Conservation (phyloP, 2,113 vertebrate genomes). For the Loxodonta africana region DNA sequence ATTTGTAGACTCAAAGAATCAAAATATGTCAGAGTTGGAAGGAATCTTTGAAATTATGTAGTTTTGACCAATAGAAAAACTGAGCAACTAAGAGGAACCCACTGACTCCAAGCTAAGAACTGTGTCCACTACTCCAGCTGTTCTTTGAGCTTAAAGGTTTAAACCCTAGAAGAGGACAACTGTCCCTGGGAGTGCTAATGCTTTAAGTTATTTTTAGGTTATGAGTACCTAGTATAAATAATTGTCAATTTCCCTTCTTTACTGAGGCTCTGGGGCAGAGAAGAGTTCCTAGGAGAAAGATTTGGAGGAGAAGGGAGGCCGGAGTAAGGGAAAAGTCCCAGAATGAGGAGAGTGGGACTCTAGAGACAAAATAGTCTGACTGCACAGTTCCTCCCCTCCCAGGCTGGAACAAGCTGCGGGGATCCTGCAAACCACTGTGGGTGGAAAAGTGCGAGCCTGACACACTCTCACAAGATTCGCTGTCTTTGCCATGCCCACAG, state of each 20-base stretch:
- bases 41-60: not conserved
- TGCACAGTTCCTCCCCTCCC: not conserved
- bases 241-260: not conserved
- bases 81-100: not conserved
- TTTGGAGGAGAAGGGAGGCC: not conserved
- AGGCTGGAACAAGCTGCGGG: not conserved
- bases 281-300: not conserved
- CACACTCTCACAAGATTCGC: not conserved
- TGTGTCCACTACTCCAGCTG: not conserved
- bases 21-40: not conserved
- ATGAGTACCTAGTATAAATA: not conserved
- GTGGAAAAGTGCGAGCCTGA: not conserved
- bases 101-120: not conserved
- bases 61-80: not conserved
- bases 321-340: not conserved
- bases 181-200: not conserved
- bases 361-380: not conserved
- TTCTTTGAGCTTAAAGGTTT: not conserved
- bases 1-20: not conserved
- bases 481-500: not conserved
- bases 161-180: not conserved
- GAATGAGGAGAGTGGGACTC: not conserved
- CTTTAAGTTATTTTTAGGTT: not conserved
- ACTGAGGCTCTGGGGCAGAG: not conserved
- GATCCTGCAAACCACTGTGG: not conserved